A percentile compares a stretch with the other conserved stretches of the same genome.
Conservation (phyloP, 2,888 invertebrate genomes). For the Leucoma salicis region DNA sequence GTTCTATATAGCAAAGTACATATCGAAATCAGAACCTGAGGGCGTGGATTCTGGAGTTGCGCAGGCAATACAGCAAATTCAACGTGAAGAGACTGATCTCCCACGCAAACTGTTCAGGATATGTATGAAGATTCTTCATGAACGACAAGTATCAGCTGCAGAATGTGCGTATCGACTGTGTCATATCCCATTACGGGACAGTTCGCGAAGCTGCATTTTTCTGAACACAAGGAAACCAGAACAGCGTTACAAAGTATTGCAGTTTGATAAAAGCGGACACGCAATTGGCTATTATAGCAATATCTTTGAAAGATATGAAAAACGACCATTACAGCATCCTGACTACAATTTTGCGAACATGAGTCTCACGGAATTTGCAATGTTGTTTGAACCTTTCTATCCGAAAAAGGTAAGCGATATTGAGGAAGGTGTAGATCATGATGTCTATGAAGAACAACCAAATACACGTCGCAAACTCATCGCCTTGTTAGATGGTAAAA, state of each 20-base stretch:
- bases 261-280: conserved; percentile 23
- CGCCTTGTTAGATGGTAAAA: too few species aligned
- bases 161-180: conserved; percentile 31
- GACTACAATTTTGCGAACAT: conserved; percentile 27
- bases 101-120: conserved; percentile 33
- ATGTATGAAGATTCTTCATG: conserved; percentile 37
- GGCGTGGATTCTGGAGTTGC: conserved; percentile 18
- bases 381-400: conserved; percentile 30
- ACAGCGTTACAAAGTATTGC: conserved; percentile 32
- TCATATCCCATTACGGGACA: neutral
- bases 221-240: conserved; percentile 24
- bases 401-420: too few species aligned
- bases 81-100: conserved; percentile 20
- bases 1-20: conserved; percentile 20
- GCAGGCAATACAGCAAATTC: conserved; percentile 10
- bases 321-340: conserved; percentile 23
- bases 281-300: conserved; percentile 18
- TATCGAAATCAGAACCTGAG: conserved; percentile 19
- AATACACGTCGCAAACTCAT: too few species aligned
- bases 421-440: too few species aligned
- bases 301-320: conserved; percentile 32
- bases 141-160: conserved; percentile 37
- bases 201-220: conserved; percentile 4
- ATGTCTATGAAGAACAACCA: too few species aligned
- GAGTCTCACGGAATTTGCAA: conserved; percentile 28